Evolutionary conservation across 2,113 vertebrate genomes (phyloP).

Genomic region (Corydoras maculifer): DNA sequence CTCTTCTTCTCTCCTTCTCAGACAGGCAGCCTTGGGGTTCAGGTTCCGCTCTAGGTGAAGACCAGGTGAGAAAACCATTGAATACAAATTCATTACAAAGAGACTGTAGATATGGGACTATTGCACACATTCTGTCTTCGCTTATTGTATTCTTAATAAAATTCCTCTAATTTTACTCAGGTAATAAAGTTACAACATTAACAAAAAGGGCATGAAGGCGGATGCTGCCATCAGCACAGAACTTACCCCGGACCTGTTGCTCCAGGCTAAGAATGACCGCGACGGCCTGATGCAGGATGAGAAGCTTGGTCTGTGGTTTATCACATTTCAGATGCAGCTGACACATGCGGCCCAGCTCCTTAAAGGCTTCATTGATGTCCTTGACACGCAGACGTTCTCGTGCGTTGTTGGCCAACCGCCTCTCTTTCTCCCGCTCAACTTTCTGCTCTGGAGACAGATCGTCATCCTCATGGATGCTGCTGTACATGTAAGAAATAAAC

Average conservation of each 20-base stretch:
- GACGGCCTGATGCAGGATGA: constrained; percentile 96
- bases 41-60: constrained; percentile 81
- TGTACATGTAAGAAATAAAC: constrained; percentile 23
- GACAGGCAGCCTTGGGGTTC: constrained; percentile 96
- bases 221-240: too few species aligned
- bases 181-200: too few species aligned
- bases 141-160: too few species aligned
- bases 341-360: constrained; percentile 94
- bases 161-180: too few species aligned
- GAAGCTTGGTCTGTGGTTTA: constrained; percentile 94
- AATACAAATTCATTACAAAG: background rate
- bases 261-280: constrained; percentile 93
- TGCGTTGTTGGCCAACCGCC: constrained; percentile 93
- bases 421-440: constrained; percentile 84
- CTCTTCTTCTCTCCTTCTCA: constrained; percentile 95
- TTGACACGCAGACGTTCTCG: constrained; percentile 88
- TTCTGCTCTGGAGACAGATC: constrained; percentile 95
- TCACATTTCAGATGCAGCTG: constrained; percentile 95
- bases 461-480: constrained; percentile 91
- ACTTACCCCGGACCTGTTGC: constrained; percentile 94
- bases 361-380: constrained; percentile 96
- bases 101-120: too few species aligned
- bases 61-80: constrained; percentile 15
- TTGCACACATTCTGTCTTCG: too few species aligned
- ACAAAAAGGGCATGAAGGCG: too few species aligned